These are phyloP conservation scores for Xanthia togata DNA, from an alignment of 2,888 invertebrate genomes.

Conservation along the genomic window DNA sequence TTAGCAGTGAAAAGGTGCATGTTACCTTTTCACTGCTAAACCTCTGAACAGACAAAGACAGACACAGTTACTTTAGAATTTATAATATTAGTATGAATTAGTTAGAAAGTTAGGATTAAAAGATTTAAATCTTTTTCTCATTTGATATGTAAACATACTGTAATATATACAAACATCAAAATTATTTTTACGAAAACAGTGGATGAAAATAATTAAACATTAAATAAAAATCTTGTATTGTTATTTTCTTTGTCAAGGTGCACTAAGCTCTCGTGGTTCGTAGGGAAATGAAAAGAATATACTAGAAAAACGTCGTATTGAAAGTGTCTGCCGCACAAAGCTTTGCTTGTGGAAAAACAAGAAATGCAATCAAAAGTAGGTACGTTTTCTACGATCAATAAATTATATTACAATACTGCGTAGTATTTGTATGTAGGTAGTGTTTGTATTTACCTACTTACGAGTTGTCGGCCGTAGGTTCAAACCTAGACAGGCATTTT, in stretches of 20 bases:
- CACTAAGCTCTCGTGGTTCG: background rate
- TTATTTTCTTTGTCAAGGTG: background rate
- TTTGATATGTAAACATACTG: no score
- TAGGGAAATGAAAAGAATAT: background rate
- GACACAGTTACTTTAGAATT: no score
- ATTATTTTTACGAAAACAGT: background rate
- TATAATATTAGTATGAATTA: no score
- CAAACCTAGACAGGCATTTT: background rate
- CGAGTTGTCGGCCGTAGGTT: background rate
- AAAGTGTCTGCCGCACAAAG: background rate
- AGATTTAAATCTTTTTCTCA: no score
- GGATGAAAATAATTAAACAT: no score
- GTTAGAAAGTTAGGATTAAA: no score
- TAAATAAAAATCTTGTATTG: background rate
- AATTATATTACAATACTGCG: background rate
- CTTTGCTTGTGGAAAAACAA: background rate
- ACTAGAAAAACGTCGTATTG: background rate
- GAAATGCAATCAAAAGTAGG: background rate
- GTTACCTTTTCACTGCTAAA: no score
- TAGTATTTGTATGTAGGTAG: background rate
- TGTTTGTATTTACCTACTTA: background rate
- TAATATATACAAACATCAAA: background rate
- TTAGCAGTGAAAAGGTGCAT: no score
- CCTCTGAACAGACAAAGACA: no score
- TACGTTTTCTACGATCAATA: background rate